Percentiles rank a stretch among this genome's conserved stretches.
phyloP scores from a whole-genome alignment of 2,113 vertebrate genomes.

The Bathybates hornii region DNA sequence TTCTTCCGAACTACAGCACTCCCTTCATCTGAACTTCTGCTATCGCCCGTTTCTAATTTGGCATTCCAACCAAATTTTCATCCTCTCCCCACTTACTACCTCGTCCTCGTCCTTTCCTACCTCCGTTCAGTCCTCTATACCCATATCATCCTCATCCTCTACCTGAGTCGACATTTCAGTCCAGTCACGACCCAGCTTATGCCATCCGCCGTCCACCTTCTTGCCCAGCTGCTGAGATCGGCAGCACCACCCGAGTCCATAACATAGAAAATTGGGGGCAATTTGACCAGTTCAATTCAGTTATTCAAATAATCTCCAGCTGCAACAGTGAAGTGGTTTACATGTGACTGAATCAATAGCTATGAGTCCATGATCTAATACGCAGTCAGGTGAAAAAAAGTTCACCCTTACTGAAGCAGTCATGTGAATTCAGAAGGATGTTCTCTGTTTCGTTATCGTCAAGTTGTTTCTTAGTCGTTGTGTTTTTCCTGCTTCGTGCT shows the following conservation, averaged over 20 bases:
- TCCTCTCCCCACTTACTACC: not conserved
- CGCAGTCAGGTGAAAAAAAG: accelerated
- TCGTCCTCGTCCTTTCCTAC: not conserved
- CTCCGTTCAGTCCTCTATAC: not conserved
- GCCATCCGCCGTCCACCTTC: not conserved
- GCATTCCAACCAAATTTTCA: not conserved
- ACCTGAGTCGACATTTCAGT: not conserved
- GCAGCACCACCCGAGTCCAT: not conserved
- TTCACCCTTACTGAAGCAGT: not conserved
- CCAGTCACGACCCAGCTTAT: not conserved
- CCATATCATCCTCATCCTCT: not conserved
- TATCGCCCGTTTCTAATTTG: not conserved
- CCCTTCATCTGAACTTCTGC: not conserved
- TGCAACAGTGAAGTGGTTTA: not conserved
- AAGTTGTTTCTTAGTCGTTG: not conserved
- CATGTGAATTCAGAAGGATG: not conserved
- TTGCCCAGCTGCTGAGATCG: not conserved
- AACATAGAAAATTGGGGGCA: not conserved
- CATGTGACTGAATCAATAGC: not conserved
- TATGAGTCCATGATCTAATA: not conserved
- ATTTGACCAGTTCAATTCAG: not conserved
- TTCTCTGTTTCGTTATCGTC: accelerated
- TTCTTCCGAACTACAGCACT: not conserved
- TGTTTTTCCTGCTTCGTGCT: not conserved
- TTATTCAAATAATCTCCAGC: not conserved